These are phyloP conservation scores for Catagonus wagneri DNA, from an alignment of 2,113 vertebrate species.

Conservation along the genomic window DNA sequence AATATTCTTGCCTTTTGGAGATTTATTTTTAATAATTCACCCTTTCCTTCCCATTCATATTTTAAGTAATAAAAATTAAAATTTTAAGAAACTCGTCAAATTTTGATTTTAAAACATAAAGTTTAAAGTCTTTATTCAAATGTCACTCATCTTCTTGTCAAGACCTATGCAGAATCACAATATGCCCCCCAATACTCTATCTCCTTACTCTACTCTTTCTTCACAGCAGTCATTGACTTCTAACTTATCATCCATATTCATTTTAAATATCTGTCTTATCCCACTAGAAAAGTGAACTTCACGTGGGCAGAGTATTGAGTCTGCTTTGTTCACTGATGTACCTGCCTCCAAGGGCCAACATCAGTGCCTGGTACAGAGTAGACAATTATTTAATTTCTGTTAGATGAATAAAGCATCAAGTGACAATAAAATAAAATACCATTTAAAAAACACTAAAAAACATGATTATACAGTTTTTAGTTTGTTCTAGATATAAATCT, in stretches of 20 bases:
- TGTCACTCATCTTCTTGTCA: not conserved
- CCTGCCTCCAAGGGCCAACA: not conserved
- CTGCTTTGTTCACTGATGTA: not conserved
- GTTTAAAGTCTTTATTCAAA: not conserved
- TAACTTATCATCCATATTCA: not conserved
- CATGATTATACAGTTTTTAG: not conserved
- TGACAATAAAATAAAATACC: not conserved
- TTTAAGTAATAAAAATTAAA: not conserved
- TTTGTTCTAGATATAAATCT: not conserved
- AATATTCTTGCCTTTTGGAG: not conserved
- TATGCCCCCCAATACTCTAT: not conserved
- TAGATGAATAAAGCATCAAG: not conserved
- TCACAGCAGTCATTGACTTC: not conserved
- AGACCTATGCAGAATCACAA: not conserved
- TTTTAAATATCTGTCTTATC: not conserved
- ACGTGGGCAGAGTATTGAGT: not conserved
- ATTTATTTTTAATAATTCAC: not conserved
- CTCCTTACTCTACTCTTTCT: not conserved
- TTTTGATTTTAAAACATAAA: conserved; percentile 14
- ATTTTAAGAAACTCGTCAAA: not conserved
- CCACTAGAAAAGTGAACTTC: not conserved
- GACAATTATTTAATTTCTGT: not conserved
- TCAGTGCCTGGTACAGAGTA: not conserved
- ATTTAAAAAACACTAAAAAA: not conserved
- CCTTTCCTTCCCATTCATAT: not conserved